Conservation (phyloP, 2,113 vertebrate species). For the Paracanthobrama guichenoti region DNA sequence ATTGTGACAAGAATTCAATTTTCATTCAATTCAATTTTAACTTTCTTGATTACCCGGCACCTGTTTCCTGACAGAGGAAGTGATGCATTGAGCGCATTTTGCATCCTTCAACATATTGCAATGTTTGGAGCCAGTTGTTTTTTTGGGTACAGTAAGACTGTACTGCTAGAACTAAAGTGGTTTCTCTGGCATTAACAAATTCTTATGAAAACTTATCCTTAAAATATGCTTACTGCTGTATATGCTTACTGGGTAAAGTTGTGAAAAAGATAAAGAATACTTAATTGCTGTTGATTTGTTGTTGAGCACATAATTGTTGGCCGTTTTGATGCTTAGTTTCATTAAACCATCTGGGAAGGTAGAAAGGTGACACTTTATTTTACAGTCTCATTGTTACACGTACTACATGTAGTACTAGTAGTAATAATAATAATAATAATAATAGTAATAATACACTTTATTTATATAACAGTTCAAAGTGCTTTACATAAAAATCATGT, state of each 20-base stretch:
- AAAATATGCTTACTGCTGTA: neutral
- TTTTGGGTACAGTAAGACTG: neutral
- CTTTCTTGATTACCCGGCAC: neutral
- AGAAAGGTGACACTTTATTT: no score
- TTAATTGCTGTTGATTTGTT: neutral
- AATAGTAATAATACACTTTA: no score
- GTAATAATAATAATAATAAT: no score
- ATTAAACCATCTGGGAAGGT: neutral
- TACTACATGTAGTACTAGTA: no score
- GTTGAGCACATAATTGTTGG: neutral
- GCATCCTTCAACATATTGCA: neutral
- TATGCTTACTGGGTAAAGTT: neutral
- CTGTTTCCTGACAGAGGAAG: slow-evolving; percentile 29
- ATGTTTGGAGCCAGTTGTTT: neutral
- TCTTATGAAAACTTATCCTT: neutral
- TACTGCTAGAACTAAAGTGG: neutral
- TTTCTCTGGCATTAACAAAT: neutral
- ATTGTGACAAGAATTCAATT: neutral
- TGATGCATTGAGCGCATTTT: neutral
- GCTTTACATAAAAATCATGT: no score
- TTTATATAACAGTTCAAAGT: no score
- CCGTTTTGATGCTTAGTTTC: neutral
- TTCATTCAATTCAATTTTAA: no score
- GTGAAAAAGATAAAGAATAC: neutral
- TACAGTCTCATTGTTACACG: no score